phyloP scores from a whole-genome alignment of 2,113 vertebrate genomes.

The Cyprinodon variegatus region DNA sequence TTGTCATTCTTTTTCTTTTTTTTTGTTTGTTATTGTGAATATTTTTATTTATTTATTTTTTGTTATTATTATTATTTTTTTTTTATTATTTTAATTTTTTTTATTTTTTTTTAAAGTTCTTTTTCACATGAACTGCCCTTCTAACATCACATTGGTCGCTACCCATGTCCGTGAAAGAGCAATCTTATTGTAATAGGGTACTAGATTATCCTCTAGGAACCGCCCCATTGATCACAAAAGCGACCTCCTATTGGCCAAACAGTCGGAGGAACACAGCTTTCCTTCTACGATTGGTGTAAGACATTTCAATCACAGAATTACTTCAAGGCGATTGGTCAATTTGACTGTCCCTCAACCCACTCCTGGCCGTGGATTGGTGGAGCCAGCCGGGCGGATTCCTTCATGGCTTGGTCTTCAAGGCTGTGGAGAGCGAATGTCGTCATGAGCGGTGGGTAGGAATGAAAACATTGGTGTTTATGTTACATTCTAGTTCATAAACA shows the following conservation, averaged over 20 bases:
- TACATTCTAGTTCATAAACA: constrained; percentile 77
- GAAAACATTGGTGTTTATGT: constrained; percentile 85
- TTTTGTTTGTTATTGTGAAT: too few species aligned
- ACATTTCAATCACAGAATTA: constrained; percentile 59
- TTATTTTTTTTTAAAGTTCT: too few species aligned
- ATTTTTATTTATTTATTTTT: too few species aligned
- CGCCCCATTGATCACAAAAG: constrained; percentile 31
- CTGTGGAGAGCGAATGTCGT: constrained; percentile 86
- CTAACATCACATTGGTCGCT: constrained; percentile 59
- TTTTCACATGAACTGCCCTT: constrained; percentile 37
- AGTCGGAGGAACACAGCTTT: fast-evolving
- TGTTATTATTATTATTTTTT: too few species aligned
- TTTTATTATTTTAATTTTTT: too few species aligned
- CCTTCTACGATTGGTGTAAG: constrained; percentile 16
- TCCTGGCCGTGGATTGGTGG: constrained; percentile 74
- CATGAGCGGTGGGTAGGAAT: constrained; percentile 90
- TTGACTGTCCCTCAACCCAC: constrained; percentile 22
- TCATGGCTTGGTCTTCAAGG: constrained; percentile 75
- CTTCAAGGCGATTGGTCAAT: constrained; percentile 36
- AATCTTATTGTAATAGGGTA: constrained; percentile 49
- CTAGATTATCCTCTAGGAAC: constrained; percentile 4
- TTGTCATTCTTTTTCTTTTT: constrained; percentile 51
- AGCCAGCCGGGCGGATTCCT: constrained; percentile 69
- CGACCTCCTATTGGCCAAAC: constrained; percentile 62
- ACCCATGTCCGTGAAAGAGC: constrained; percentile 61